phyloP scores from a whole-genome alignment of 2,797 vertebrate genomes.

The Phyllotis vaccarum region DNA sequence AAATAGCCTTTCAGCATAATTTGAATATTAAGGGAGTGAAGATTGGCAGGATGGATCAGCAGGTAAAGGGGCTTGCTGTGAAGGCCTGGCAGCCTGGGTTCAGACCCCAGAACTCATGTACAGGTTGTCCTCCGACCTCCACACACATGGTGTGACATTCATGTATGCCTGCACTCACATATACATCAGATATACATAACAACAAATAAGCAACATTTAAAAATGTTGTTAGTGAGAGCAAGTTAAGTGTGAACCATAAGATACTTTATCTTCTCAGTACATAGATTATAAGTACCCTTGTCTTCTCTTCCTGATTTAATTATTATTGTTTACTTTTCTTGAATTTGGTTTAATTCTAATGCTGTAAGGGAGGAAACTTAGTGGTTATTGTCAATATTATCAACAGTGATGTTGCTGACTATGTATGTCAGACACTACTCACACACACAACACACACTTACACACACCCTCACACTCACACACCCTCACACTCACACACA shows the following conservation, averaged over 20 bases:
- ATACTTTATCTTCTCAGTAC: not conserved
- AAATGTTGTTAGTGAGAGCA: constrained; percentile 10
- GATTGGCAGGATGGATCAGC: not conserved
- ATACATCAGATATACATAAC: no score
- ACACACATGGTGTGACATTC: not conserved
- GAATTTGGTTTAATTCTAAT: constrained; percentile 29
- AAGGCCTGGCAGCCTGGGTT: not conserved
- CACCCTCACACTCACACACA: no score
- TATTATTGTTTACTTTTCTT: not conserved
- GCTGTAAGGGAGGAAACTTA: not conserved
- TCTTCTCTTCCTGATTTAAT: constrained; percentile 49
- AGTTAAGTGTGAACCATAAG: not conserved
- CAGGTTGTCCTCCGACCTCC: not conserved
- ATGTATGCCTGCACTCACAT: not conserved
- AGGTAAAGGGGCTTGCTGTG: not conserved
- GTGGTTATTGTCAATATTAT: not conserved
- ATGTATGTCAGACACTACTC: not conserved
- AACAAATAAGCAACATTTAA: not conserved
- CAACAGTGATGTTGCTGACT: not conserved
- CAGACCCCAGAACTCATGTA: not conserved
- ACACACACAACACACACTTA: no score
- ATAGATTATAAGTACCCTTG: constrained; percentile 16
- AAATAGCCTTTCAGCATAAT: not conserved
- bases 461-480: no score
- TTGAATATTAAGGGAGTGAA: not conserved